Conservation (phyloP, 2,113 vertebrate genomes). For the Brachyhypopomus gauderio region DNA sequence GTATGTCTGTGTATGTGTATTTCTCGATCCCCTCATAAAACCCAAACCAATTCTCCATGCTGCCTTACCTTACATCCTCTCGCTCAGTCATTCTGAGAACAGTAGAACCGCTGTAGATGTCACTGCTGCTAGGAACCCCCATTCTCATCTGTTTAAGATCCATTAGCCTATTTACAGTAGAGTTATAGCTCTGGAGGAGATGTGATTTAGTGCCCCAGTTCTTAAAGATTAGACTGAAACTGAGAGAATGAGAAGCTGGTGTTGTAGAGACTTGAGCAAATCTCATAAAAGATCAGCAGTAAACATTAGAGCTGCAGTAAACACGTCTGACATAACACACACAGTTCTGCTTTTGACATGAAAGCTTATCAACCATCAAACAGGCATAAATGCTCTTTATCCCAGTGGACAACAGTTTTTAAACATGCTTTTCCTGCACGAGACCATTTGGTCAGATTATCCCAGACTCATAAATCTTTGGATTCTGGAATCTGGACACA, state of each 20-base stretch:
- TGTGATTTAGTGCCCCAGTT: too few relatives aligned
- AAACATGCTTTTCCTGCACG: not conserved
- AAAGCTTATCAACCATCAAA: not conserved
- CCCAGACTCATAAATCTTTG: not conserved
- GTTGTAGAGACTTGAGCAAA: not conserved
- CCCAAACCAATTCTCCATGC: constrained; percentile 56
- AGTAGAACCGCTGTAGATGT: not conserved
- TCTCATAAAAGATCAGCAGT: not conserved
- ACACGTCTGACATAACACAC: not conserved
- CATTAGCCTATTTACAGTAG: too few relatives aligned
- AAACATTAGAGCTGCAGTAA: not conserved
- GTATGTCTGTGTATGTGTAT: not conserved
- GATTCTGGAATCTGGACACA: not conserved
- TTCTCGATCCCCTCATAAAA: constrained; percentile 37
- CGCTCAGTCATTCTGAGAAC: not conserved
- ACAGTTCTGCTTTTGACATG: not conserved
- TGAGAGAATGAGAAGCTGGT: too few relatives aligned
- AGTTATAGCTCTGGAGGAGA: too few relatives aligned
- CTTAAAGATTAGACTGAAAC: too few relatives aligned
- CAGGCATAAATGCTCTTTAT: not conserved
- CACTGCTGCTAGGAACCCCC: not conserved
- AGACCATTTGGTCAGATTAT: not conserved
- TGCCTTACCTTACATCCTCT: constrained; percentile 40
- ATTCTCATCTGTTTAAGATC: not conserved
- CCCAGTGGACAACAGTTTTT: not conserved